Percentiles rank a stretch among this genome's conserved stretches.
Conservation (phyloP, 2,888 invertebrate genomes). For the Apotomis turbidana region DNA sequence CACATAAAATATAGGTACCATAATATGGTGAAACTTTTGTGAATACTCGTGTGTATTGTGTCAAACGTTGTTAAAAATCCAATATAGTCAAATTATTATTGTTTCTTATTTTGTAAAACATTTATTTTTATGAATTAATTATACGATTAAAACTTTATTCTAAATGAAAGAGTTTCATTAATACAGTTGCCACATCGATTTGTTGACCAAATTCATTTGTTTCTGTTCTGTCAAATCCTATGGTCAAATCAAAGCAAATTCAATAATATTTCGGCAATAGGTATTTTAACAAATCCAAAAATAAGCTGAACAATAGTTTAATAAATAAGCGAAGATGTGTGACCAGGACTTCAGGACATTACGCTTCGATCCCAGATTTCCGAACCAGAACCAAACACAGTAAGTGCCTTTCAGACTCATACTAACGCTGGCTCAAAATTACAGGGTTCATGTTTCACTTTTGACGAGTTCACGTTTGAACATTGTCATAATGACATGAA, state of each 20-base stretch:
- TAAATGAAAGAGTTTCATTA: conserved; percentile 25
- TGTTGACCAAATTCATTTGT: conserved; percentile 24
- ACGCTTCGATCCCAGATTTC: conserved; percentile 75
- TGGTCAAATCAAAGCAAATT: too few relatives aligned
- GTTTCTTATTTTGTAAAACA: conserved; percentile 3
- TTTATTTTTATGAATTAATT: conserved; percentile 1
- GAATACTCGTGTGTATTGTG: too few relatives aligned
- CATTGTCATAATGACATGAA: too few relatives aligned
- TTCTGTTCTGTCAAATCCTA: conserved; percentile 9
- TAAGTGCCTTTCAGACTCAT: conserved; percentile 45
- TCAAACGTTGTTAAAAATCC: too few relatives aligned
- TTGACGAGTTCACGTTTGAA: too few relatives aligned
- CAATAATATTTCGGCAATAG: background rate
- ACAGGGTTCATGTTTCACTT: too few relatives aligned
- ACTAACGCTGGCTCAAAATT: too few relatives aligned
- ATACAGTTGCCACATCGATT: conserved; percentile 7
- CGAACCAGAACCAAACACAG: conserved; percentile 73
- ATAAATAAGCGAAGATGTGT: conserved; percentile 61
- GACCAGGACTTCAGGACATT: conserved; percentile 74
- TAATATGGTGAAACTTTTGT: too few relatives aligned
- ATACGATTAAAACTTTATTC: conserved; percentile 15
- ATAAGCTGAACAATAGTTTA: background rate
- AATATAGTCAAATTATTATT: background rate
- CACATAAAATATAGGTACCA: too few relatives aligned
- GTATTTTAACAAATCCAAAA: conserved; percentile 2